phyloP scores from a whole-genome alignment of 2,113 vertebrate species.

The Oophaga pumilio region DNA sequence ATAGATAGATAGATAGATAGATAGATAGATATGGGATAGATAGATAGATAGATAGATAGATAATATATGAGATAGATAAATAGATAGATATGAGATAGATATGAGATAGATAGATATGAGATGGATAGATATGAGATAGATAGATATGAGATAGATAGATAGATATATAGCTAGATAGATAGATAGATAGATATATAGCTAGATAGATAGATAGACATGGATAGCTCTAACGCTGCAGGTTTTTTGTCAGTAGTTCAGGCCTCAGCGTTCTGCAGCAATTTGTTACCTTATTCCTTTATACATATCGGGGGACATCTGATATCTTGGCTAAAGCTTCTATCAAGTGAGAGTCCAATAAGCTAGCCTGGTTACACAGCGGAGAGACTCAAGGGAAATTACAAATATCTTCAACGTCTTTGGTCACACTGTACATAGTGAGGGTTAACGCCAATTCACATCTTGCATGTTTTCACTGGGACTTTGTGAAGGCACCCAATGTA shows the following conservation, averaged over 20 bases:
- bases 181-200: background rate
- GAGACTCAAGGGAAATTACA: conserved; percentile 11
- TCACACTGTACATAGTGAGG: background rate
- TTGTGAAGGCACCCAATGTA: conserved; percentile 76
- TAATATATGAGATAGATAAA: no score
- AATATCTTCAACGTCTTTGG: conserved; percentile 12
- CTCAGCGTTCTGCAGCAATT: background rate
- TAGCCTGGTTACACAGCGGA: background rate
- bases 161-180: background rate
- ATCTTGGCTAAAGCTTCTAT: conserved; percentile 16
- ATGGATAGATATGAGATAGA: background rate
- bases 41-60: no score
- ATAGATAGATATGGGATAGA: no score
- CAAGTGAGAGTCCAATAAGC: conserved; percentile 7
- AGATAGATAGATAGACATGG: background rate
- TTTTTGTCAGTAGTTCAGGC: background rate
- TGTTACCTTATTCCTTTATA: background rate
- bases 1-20: no score
- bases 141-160: background rate
- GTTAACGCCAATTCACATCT: conserved; percentile 24
- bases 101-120: background rate
- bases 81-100: no score
- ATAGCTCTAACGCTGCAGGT: background rate
- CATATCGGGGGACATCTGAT: background rate
- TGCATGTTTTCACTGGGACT: conserved; percentile 42